These are phyloP conservation scores for Danaus plexippus DNA, from an alignment of 1,140 invertebrate species.

Conservation along the genomic window DNA sequence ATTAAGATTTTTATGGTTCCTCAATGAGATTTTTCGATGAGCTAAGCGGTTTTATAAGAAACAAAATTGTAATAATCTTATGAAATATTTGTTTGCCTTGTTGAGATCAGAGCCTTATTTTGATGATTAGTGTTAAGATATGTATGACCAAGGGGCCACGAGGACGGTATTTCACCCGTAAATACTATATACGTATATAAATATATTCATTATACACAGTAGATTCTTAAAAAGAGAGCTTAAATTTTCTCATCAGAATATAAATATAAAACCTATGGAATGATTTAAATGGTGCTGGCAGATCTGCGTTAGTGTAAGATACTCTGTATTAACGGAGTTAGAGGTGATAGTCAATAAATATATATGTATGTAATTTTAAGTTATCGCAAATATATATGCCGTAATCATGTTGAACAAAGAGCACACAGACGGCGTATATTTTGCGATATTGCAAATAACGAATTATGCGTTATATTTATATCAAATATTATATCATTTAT, in stretches of 20 bases:
- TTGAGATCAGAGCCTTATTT: slow-evolving; percentile 51
- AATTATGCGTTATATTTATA: slow-evolving; percentile 9
- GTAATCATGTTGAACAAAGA: neutral
- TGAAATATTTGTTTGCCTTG: slow-evolving; percentile 44
- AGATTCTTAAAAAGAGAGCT: slow-evolving; percentile 27
- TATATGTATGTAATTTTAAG: slow-evolving; percentile 21
- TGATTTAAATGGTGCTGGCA: slow-evolving; percentile 59
- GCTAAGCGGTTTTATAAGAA: slow-evolving; percentile 6
- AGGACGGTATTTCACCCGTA: slow-evolving; percentile 23
- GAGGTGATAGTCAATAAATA: slow-evolving; percentile 26
- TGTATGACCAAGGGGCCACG: slow-evolving; percentile 50
- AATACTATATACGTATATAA: slow-evolving; percentile 22
- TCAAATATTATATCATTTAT: slow-evolving; percentile 4
- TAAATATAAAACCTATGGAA: slow-evolving; percentile 26
- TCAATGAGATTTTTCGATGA: slow-evolving; percentile 34
- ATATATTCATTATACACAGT: slow-evolving; percentile 23
- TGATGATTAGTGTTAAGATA: slow-evolving; percentile 54
- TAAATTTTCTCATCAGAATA: slow-evolving; percentile 14
- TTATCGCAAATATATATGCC: slow-evolving; percentile 14
- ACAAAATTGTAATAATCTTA: slow-evolving; percentile 32
- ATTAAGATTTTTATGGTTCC: slow-evolving; percentile 40
- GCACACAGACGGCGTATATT: slow-evolving; percentile 2
- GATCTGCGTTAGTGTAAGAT: slow-evolving; percentile 48
- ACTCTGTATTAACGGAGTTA: slow-evolving; percentile 6
- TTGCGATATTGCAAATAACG: slow-evolving; percentile 8